Evolutionary conservation across 2,113 vertebrate genomes (phyloP).

Genomic region (Progne subis): DNA sequence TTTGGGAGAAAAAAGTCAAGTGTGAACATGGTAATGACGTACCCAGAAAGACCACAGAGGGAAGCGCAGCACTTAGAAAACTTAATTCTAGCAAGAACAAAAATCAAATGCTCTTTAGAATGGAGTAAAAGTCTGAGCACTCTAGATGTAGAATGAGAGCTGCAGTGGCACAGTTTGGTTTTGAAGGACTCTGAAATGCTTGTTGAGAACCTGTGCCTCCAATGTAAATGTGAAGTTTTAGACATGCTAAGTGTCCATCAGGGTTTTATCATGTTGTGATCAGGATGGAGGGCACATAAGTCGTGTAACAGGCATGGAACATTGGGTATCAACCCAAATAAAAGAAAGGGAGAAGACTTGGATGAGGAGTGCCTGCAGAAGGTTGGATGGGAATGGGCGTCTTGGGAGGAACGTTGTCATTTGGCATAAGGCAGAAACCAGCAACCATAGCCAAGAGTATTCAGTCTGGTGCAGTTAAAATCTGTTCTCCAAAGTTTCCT

Average conservation of each 20-base stretch:
- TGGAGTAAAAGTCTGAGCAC: neutral
- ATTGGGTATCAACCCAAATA: neutral
- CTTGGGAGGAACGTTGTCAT: neutral
- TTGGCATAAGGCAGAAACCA: conserved; percentile 15
- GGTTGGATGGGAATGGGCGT: neutral
- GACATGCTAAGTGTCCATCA: fast-evolving
- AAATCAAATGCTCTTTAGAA: neutral
- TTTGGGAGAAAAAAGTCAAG: neutral
- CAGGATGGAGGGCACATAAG: neutral
- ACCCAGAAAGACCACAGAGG: neutral
- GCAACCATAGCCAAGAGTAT: conserved; percentile 8
- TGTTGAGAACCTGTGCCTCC: neutral
- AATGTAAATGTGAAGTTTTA: fast-evolving
- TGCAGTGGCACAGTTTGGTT: neutral
- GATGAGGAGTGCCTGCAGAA: neutral
- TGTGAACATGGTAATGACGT: neutral
- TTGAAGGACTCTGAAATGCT: neutral
- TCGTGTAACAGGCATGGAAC: neutral
- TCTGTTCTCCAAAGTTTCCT: conserved; percentile 12
- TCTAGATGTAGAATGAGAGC: neutral
- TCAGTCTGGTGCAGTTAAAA: conserved; percentile 31
- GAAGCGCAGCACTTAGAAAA: neutral
- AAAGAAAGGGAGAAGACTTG: conserved; percentile 18
- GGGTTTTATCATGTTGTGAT: neutral
- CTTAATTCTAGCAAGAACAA: neutral